Base-by-base conservation (phyloP, 2,797 vertebrate species). In the Ceyx erithaca region DNA sequence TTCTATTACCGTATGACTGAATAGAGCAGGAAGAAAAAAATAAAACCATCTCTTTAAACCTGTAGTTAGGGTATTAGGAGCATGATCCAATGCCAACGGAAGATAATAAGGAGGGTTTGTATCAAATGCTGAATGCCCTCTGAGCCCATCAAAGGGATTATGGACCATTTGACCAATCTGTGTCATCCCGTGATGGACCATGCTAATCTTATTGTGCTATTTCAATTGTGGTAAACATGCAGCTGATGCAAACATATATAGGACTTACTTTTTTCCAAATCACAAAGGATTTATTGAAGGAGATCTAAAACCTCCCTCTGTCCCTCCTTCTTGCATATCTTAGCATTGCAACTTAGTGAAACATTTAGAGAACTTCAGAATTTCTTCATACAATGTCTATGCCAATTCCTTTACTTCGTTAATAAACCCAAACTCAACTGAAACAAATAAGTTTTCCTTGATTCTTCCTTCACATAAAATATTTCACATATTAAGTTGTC, bases 401-500 rank as follows among this genome's bases (percentile, higher is more conserved):
- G 3, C 64, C 52, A 69, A 16, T 83, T 81, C 57, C 48, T 33
- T 92, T 87, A 79, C 90, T 71, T 78, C 72, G 57, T 54, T 89
- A 91, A 92, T 59, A 80, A 92, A 90, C 67, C 23, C 41, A 80
- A 89, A 85, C 19, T 80, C 68, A 61, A 40, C 10, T 40, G 75
- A 90, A 90, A 78, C 61, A 85, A 86, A 95, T 37, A 31, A 8
- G 86, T 63, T 40, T 49, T 49, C 86, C 82, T 90, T n/a, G 80
- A 92, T 95, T 94, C 92, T 96, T 94, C 78, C 69, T 86, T 94
- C 92, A 85, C 78, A 94, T 90, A 93, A 97, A 96, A 96, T 93
- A 94, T 93, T 97, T 94, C 58, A 87, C 49, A 45, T 80, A 94
- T 96, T 97, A 97, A 96, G 88, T 96, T 96, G 70, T 95, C 93